These are phyloP conservation scores for Lepeophtheirus nordmannii DNA, from an alignment of 2,888 invertebrate species.

Conservation along the genomic window DNA sequence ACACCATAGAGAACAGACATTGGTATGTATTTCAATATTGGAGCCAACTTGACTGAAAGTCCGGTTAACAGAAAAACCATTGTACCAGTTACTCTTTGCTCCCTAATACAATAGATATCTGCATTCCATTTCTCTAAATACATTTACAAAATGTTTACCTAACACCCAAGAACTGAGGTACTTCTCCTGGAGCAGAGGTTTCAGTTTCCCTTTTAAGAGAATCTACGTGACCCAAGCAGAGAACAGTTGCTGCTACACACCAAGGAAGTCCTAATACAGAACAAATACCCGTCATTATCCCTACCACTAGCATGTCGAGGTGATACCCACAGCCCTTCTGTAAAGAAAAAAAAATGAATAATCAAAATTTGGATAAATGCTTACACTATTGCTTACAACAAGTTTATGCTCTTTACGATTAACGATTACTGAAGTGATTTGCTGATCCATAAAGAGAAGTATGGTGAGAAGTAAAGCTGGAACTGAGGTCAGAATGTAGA, in stretches of 20 bases:
- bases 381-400: constrained; percentile 41
- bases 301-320: constrained; percentile 74
- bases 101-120: constrained; percentile 40
- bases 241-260: constrained; percentile 92
- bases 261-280: constrained; percentile 84
- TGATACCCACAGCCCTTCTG: constrained; percentile 92
- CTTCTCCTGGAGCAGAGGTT: constrained; percentile 91
- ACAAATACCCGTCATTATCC: constrained; percentile 50
- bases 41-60: constrained; percentile 75
- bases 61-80: constrained; percentile 85
- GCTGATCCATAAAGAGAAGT: constrained; percentile 97
- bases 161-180: constrained; percentile 86
- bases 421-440: constrained; percentile 94
- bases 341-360: constrained; percentile 26
- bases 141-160: constrained; percentile 34
- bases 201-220: constrained; percentile 87
- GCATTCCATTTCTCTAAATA: background rate
- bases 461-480: constrained; percentile 52
- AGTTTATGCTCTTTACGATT: constrained; percentile 95
- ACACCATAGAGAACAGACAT: constrained; percentile 87
- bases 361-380: background rate
- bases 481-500: constrained; percentile 7
- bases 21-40: constrained; percentile 68
- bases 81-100: constrained; percentile 81
- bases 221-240: constrained; percentile 94